phyloP scores from a whole-genome alignment of 2,888 invertebrate genomes.

The Lamellibrachia columna region DNA sequence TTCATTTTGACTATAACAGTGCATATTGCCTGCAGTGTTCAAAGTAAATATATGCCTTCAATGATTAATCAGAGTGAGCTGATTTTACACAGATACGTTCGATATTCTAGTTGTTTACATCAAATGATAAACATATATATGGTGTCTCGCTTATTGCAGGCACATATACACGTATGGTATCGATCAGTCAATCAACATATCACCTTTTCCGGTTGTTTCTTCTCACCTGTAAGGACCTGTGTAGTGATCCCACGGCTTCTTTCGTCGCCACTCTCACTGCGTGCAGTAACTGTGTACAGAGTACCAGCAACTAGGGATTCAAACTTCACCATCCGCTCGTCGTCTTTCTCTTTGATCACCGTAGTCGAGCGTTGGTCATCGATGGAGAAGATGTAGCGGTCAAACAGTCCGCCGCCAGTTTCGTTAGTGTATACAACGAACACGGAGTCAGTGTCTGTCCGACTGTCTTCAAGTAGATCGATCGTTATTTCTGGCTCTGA shows the following conservation, averaged over 20 bases:
- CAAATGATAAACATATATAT: too few species aligned
- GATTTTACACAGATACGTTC: too few species aligned
- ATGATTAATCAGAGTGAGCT: too few species aligned
- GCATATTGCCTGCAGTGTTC: too few species aligned
- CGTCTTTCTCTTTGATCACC: neutral
- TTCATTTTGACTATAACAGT: too few species aligned
- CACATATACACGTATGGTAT: too few species aligned
- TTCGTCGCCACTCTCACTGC: neutral
- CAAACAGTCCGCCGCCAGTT: neutral
- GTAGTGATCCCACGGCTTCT: neutral
- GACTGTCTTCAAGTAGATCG: constrained; percentile 1
- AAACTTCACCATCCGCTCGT: neutral
- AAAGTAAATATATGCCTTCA: too few species aligned
- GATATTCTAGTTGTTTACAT: too few species aligned
- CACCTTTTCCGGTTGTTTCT: neutral
- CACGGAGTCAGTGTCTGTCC: neutral
- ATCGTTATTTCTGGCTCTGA: neutral
- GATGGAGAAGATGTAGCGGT: neutral
- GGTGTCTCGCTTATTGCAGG: too few species aligned
- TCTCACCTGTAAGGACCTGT: neutral
- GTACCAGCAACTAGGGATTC: neutral
- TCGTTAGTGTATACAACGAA: neutral
- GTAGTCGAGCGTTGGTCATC: neutral
- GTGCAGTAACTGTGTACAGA: neutral
- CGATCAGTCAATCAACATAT: too few species aligned